Base-by-base conservation (phyloP, 2,113 vertebrate species). In the Seriola rivoliana region DNA sequence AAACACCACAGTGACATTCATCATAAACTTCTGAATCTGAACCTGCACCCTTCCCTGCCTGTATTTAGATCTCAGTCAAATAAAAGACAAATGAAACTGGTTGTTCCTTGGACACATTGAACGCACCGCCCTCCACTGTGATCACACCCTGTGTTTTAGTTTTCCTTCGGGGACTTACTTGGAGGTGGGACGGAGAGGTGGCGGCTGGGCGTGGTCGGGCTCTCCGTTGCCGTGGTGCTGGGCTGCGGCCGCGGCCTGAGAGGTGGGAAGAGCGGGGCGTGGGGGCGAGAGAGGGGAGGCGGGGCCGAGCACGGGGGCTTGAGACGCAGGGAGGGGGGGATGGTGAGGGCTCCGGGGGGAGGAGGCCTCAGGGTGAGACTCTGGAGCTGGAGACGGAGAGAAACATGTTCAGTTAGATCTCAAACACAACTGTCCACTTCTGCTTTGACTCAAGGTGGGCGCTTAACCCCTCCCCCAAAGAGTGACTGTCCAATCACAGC, bases 101-200 rank as follows among this genome's bases (percentile, higher is more conserved):
- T 38, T 42, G 40, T 10, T 42, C 40, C 40, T 42, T 42, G 40
- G 34, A 42, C 40, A 42, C 7, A 42, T 8, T 10, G 40, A 42
- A 42, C 7, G 10, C 40, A 36, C 34, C 4, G 6, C 34, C 34
- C 34, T 36, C 34, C 34, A 6, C 40, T 3, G 8, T 42, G 40
- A 42, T 10, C 40, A 42, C 40, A 42, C 40, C 40, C 40, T 9
- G 8, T 8, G 40, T 10, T 36, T 6, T 10, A 2, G 10, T 42
- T 42, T 10, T 42, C 40, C 38, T 7, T 11, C 11, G 0, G 32
- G 54, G 29, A 88, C 94, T 63, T 92, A 95, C 95, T 93, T 79
- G 94, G 95, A n/a, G 95, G 94, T 0, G 93, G 93, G 54, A 95
- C 93, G 1, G 94, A 84, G 42, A 94, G 94, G 84, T 95, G 94